Percentiles rank a stretch among this genome's conserved stretches.
These are phyloP conservation scores for Antitype chi DNA, from an alignment of 2,888 invertebrate genomes.

Conservation along the genomic window DNA sequence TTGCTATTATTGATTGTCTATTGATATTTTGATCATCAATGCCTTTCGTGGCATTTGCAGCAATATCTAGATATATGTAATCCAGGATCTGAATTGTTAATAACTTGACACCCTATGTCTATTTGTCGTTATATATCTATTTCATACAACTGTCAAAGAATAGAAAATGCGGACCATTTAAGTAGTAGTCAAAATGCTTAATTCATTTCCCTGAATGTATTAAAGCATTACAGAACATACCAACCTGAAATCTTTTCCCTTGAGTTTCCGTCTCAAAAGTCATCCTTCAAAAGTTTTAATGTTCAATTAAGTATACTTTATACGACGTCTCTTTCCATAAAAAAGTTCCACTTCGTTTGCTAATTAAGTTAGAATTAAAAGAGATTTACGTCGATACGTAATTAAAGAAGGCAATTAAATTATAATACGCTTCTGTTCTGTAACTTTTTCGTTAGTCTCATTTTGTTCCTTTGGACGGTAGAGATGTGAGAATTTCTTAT, in stretches of 20 bases:
- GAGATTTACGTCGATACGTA: constrained; percentile 62
- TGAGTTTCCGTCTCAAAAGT: constrained; percentile 7
- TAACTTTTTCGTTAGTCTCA: constrained; percentile 56
- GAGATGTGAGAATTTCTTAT: constrained; percentile 11
- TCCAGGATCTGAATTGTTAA: not conserved
- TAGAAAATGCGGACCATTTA: not conserved
- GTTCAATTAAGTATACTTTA: constrained; percentile 49
- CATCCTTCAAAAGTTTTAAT: constrained; percentile 39
- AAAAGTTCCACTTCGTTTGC: constrained; percentile 57
- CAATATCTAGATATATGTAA: not conserved
- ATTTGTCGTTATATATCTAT: not conserved
- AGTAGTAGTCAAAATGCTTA: not conserved
- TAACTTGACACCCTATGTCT: not conserved
- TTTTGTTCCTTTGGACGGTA: constrained; percentile 39
- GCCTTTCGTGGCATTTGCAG: not conserved
- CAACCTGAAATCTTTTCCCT: constrained; percentile 17
- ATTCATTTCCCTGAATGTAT: not conserved
- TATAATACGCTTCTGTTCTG: constrained; percentile 64
- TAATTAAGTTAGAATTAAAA: constrained; percentile 61
- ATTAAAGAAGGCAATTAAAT: constrained; percentile 66
- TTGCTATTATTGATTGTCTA: no score
- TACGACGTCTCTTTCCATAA: constrained; percentile 30
- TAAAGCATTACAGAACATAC: constrained; percentile 5
- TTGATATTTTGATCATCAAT: not conserved
- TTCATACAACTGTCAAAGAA: not conserved